phyloP scores from a whole-genome alignment of 2,888 invertebrate genomes.

The Cheilosia impressa region DNA sequence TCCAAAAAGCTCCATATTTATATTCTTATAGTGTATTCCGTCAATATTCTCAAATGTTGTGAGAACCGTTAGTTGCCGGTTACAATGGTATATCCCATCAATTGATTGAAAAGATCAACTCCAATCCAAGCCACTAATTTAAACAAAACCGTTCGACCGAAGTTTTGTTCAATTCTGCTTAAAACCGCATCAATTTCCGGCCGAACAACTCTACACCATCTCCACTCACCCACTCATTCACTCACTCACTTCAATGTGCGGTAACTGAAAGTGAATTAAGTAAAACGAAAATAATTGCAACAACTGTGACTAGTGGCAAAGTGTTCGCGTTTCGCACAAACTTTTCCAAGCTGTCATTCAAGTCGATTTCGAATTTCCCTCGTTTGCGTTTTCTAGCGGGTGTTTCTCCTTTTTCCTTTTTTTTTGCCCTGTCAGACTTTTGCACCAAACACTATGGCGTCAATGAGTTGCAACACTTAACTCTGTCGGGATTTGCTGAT shows the following conservation, averaged over 20 bases:
- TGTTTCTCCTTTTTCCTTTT: neutral
- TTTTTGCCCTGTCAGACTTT: slow-evolving; percentile 15
- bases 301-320: slow-evolving; percentile 54
- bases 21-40: too few relatives aligned
- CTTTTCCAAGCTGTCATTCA: slow-evolving; percentile 59
- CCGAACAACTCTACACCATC: slow-evolving; percentile 47
- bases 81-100: too few relatives aligned
- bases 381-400: neutral
- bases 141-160: too few relatives aligned
- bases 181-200: slow-evolving; percentile 41
- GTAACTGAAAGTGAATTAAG: slow-evolving; percentile 72
- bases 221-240: slow-evolving; percentile 2
- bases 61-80: too few relatives aligned
- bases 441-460: slow-evolving; percentile 37
- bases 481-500: slow-evolving; percentile 40
- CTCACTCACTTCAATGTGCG: slow-evolving; percentile 10
- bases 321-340: slow-evolving; percentile 60
- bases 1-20: too few relatives aligned
- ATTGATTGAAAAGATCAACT: too few relatives aligned
- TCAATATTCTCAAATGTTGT: too few relatives aligned
- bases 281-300: slow-evolving; percentile 65
- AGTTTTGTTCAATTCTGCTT: too few relatives aligned
- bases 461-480: slow-evolving; percentile 70
- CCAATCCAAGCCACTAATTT: too few relatives aligned
- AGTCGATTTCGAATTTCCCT: slow-evolving; percentile 44